Percentiles rank a stretch among this genome's conserved stretches.
phyloP scores from a whole-genome alignment of 2,797 vertebrate species.

The Danio jaintianensis region DNA sequence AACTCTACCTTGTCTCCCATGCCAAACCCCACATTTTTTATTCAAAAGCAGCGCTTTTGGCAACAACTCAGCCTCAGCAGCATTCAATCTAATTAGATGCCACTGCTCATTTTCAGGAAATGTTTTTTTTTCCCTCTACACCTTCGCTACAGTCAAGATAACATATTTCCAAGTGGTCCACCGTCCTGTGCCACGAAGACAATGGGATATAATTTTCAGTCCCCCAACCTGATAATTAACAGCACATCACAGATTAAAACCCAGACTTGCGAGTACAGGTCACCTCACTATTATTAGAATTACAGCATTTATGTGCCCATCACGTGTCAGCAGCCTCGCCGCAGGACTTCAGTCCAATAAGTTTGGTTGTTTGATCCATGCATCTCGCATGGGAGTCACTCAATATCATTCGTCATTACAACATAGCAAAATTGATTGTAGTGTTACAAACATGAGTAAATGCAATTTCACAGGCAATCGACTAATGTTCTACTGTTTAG shows the following conservation, averaged over 20 bases:
- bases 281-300: slow-evolving; percentile 63
- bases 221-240: slow-evolving; percentile 63
- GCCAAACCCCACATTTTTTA: slow-evolving; percentile 59
- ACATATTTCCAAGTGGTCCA: slow-evolving; percentile 70
- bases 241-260: slow-evolving; percentile 62
- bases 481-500: slow-evolving; percentile 26
- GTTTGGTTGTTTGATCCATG: slow-evolving; percentile 14
- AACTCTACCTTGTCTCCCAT: slow-evolving; percentile 40
- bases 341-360: slow-evolving; percentile 2
- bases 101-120: slow-evolving; percentile 67
- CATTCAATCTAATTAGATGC: slow-evolving; percentile 74
- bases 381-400: neutral
- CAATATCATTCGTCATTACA: slow-evolving; percentile 29
- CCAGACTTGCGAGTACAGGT: slow-evolving; percentile 38
- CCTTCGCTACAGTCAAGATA: slow-evolving; percentile 52
- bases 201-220: slow-evolving; percentile 62
- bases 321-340: neutral
- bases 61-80: slow-evolving; percentile 69
- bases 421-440: slow-evolving; percentile 14
- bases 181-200: slow-evolving; percentile 66
- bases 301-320: slow-evolving; percentile 40
- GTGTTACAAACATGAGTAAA: slow-evolving; percentile 35
- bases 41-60: slow-evolving; percentile 59
- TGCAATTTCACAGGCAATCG: slow-evolving; percentile 28
- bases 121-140: slow-evolving; percentile 55